Percentiles rank a stretch among this genome's conserved stretches.
Evolutionary conservation across 2,888 invertebrate genomes (phyloP).

Genomic region (Drosophila peninsularis): DNA sequence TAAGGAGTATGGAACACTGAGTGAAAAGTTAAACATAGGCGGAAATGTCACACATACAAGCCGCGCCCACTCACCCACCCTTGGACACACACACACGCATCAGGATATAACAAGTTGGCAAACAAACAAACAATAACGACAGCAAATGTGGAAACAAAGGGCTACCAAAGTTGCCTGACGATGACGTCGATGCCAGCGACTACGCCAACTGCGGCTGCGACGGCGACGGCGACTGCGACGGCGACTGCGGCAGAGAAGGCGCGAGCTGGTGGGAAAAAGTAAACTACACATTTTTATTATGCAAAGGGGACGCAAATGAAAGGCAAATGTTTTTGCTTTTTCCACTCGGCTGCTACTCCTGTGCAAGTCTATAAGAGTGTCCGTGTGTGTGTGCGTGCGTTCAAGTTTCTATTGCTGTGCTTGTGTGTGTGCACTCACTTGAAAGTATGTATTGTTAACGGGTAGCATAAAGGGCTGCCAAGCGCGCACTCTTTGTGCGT

Average conservation of each 20-base stretch:
- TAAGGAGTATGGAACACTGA: conserved; percentile 48
- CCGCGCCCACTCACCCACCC: conserved; percentile 48
- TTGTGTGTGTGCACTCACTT: conserved; percentile 63
- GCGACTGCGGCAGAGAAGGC: conserved; percentile 27
- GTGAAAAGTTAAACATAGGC: conserved; percentile 77
- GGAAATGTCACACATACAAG: conserved; percentile 76
- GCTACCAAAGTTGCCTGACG: conserved; percentile 67
- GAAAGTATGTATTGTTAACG: conserved; percentile 76
- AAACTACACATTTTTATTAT: conserved; percentile 80
- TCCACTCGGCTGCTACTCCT: conserved; percentile 49
- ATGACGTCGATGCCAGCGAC: conserved; percentile 21
- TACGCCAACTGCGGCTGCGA: conserved; percentile 3
- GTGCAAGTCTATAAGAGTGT: conserved; percentile 9
- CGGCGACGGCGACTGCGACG: conserved; percentile 14
- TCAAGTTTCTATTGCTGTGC: conserved; percentile 23
- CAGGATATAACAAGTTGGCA: conserved; percentile 57
- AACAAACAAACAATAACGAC: conserved; percentile 75
- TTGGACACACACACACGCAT: conserved; percentile 20
- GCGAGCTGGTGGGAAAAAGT: conserved; percentile 42
- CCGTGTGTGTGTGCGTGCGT: conserved; percentile 22
- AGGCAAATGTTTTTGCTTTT: conserved; percentile 78
- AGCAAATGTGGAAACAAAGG: conserved; percentile 73
- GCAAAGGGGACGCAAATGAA: conserved; percentile 79
- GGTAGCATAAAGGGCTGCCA: conserved; percentile 62
- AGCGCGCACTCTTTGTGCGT: conserved; percentile 36